phyloP scores from a whole-genome alignment of 2,113 vertebrate genomes.

The Anolis carolinensis region DNA sequence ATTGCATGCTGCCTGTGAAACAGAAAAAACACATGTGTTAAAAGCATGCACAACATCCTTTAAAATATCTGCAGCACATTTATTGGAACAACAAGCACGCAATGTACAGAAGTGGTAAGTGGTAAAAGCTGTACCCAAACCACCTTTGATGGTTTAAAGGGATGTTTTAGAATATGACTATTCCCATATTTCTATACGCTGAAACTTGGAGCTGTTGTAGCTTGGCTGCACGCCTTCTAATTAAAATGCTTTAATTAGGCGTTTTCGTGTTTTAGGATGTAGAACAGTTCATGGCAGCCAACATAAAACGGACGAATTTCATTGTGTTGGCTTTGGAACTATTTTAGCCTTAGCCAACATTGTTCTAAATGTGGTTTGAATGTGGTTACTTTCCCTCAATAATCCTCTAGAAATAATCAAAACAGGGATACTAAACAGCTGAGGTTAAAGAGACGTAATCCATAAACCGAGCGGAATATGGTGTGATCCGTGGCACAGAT shows the following conservation, averaged over 20 bases:
- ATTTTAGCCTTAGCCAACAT: not conserved
- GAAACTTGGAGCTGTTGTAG: not conserved
- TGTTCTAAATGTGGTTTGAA: not conserved
- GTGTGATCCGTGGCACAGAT: rapidly evolving
- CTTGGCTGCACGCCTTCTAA: not conserved
- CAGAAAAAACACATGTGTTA: not conserved
- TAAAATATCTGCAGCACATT: not conserved
- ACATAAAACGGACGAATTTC: not conserved
- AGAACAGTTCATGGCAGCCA: not conserved
- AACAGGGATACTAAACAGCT: not conserved
- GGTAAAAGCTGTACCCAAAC: not conserved
- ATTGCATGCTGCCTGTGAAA: not conserved
- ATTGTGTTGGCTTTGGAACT: not conserved
- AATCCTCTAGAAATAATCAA: not conserved
- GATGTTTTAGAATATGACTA: not conserved
- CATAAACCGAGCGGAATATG: rapidly evolving
- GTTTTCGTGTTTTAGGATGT: slow-evolving; percentile 6
- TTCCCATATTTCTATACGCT: not conserved
- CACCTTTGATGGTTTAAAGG: not conserved
- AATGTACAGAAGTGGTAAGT: not conserved
- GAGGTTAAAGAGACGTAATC: rapidly evolving
- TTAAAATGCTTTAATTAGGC: not conserved
- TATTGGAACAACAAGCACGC: not conserved
- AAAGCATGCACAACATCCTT: too few species aligned
- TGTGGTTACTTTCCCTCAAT: not conserved